Percentiles rank a stretch among this genome's conserved stretches.
Conservation (phyloP, 2,888 invertebrate species). For the Girardia tigrina region DNA sequence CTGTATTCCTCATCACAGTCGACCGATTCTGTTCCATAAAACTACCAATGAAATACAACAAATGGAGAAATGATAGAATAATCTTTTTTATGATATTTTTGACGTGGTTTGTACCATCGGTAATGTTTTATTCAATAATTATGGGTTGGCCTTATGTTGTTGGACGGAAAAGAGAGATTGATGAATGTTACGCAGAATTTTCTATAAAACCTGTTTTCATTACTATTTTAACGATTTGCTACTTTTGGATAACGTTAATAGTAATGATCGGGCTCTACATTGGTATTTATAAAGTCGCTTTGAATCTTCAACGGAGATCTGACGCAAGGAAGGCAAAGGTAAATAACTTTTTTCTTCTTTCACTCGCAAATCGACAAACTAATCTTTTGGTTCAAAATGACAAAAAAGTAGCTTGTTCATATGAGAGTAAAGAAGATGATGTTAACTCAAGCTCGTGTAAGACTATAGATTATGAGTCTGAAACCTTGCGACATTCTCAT, state of each 20-base stretch:
- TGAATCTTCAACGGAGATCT: slow-evolving; percentile 88
- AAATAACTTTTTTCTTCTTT: slow-evolving; percentile 38
- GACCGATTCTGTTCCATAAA: slow-evolving; percentile 96
- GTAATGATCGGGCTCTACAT: slow-evolving; percentile 87
- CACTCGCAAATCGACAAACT: not conserved
- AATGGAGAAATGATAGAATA: slow-evolving; percentile 83
- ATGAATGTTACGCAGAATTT: slow-evolving; percentile 76
- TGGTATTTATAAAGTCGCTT: slow-evolving; percentile 89
- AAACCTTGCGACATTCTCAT: not conserved
- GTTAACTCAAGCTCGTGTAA: not conserved
- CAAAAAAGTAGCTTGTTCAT: not conserved
- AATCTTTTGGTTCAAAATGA: not conserved
- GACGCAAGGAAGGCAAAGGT: slow-evolving; percentile 79
- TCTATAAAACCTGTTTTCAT: slow-evolving; percentile 91
- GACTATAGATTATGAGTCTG: not conserved
- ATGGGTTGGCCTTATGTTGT: slow-evolving; percentile 93
- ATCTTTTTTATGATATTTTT: slow-evolving; percentile 87
- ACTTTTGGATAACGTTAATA: slow-evolving; percentile 89
- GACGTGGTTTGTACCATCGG: slow-evolving; percentile 87
- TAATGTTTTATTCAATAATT: slow-evolving; percentile 89
- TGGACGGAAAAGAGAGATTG: slow-evolving; percentile 64
- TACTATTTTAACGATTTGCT: slow-evolving; percentile 82
- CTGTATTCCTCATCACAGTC: slow-evolving; percentile 89
- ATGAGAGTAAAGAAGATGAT: not conserved
- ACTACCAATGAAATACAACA: slow-evolving; percentile 86